phyloP scores from a whole-genome alignment of 1,140 invertebrate species.

The Drosophila triauraria region DNA sequence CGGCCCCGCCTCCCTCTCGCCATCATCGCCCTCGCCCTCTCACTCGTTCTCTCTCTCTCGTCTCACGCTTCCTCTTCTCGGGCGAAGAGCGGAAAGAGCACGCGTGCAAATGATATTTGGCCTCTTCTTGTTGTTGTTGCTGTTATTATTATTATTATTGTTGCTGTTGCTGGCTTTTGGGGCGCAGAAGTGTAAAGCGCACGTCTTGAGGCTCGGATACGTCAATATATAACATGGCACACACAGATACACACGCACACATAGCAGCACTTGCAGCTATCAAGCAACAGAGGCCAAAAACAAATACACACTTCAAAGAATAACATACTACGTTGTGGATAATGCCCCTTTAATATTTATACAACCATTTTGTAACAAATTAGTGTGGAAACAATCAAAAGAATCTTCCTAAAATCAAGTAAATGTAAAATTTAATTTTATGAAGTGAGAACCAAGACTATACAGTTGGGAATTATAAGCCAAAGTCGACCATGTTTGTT shows the following conservation, averaged over 20 bases:
- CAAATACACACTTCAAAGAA: conserved; percentile 16
- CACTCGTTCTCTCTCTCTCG: conserved; percentile 12
- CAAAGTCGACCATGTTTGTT: too few species aligned
- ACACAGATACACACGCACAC: conserved; percentile 36
- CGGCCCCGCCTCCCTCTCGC: conserved; percentile 16
- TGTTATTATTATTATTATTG: conserved; percentile 14
- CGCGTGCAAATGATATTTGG: conserved; percentile 80
- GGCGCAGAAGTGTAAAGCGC: conserved; percentile 67
- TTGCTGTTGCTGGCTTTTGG: conserved; percentile 43
- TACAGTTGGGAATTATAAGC: too few species aligned
- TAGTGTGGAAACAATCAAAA: too few species aligned
- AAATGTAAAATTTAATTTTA: too few species aligned
- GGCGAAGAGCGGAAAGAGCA: conserved; percentile 69
- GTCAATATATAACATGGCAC: conserved; percentile 66
- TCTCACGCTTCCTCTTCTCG: conserved; percentile 14
- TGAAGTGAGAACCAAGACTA: too few species aligned
- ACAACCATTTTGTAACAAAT: too few species aligned
- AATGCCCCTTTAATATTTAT: too few species aligned
- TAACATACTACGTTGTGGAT: neutral
- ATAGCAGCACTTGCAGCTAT: conserved; percentile 38
- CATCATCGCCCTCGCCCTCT: conserved; percentile 3
- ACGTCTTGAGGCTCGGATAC: conserved; percentile 75
- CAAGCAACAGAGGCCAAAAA: conserved; percentile 53
- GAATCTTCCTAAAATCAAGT: too few species aligned
- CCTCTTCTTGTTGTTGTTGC: conserved; percentile 31